These are phyloP conservation scores for Myotis pilosus DNA, from an alignment of 2,797 vertebrate species.

Conservation along the genomic window DNA sequence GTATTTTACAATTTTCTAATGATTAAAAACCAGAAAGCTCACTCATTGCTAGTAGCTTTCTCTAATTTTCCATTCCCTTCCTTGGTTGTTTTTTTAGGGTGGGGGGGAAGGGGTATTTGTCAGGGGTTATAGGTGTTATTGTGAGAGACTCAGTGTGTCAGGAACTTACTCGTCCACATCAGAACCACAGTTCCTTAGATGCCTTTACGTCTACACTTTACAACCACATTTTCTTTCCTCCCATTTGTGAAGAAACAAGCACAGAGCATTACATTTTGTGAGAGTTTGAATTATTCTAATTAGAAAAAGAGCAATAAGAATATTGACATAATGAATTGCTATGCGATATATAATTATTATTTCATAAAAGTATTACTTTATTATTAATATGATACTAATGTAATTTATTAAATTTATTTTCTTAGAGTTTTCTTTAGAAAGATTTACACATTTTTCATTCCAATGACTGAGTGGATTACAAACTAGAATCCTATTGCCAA, in stretches of 20 bases:
- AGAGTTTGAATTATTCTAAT: neutral
- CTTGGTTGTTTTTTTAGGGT: neutral
- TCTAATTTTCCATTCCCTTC: neutral
- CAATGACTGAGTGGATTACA: neutral
- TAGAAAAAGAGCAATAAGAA: slow-evolving; percentile 8
- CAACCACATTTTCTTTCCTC: neutral
- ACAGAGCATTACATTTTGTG: neutral
- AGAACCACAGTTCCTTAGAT: neutral
- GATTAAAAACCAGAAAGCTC: neutral
- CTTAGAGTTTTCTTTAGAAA: slow-evolving; percentile 34
- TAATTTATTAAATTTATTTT: slow-evolving; percentile 6
- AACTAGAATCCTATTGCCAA: neutral
- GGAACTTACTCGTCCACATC: neutral
- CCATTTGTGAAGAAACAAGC: neutral
- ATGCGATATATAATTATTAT: neutral
- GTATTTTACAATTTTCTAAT: neutral
- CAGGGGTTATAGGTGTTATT: neutral
- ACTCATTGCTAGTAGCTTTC: neutral
- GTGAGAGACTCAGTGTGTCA: neutral
- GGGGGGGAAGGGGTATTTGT: neutral
- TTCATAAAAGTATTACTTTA: slow-evolving; percentile 8
- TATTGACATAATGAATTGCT: neutral
- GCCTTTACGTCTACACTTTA: neutral
- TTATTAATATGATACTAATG: neutral
- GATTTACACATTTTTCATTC: neutral